Evolutionary conservation across 2,797 vertebrate genomes (phyloP), one percentile per base, ranked within the genome.

Genomic region (Rachycentron canadum): DNA sequence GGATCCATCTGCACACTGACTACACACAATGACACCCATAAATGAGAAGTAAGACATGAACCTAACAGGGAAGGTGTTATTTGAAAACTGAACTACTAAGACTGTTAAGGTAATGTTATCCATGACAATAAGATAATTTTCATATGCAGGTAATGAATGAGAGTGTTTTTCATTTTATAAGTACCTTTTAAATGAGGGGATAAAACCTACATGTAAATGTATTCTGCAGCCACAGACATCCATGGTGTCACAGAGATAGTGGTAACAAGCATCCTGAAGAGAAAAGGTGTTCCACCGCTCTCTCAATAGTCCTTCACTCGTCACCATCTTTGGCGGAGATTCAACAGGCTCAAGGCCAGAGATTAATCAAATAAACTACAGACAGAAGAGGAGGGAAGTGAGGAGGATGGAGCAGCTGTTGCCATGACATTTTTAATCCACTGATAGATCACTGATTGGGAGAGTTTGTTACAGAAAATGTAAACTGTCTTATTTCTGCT

Each of bases 261-360:
- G 55, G 45, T 72, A 65, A 62, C 23, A 66, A 78, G 34, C 55
- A 49, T 76, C 9, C 19, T 21, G 34, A 60, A 75, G 73, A 71
- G 73, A 83, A 82, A 81, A 78, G 76, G 76, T 81, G 72, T 62
- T 76, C 56, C 69, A 69, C 72, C 55, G 74, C 84, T 66, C 74
- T 47, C 75, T 84, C 77, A 74, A 76, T 76, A 79, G 69, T 62
- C 74, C 60, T 84, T 89, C 71, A 60, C 47, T 69, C 23, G 66
- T 89, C 87, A 81, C 72, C 63, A 64, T 84, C 64, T 45, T 52
- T 85, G 84, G 85, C 73, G 1, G 60, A 47, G 69, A 79, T 58
- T 86, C 87, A 88, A 69, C 61, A 53, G 86, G 84, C 84, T 81
- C 78, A 86, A 86, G 85, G 89, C 85, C 85, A 87, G 68, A 72